Base-by-base conservation (phyloP, 1,140 invertebrate species). In the Lycorma delicatula region DNA sequence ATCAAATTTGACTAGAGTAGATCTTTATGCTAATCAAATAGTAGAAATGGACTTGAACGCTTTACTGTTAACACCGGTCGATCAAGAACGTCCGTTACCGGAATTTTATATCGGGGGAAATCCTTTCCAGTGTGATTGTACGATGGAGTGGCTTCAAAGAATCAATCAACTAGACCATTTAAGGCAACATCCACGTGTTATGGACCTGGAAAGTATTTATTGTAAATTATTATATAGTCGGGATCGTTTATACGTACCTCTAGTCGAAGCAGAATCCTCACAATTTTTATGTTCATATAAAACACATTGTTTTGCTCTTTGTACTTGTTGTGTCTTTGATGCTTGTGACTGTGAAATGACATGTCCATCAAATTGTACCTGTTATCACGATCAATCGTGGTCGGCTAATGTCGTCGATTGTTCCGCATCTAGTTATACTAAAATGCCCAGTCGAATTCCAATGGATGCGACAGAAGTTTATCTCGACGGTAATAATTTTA, bases 281-380 rank as follows among this genome's bases (percentile, higher is more conserved):
- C 89, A 94, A 72, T 95, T 95, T 74, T 77, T 95, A 47, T 96
- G 92, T 76, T 83, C 84, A 46, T 95, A 96, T 74, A 88, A 91
- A 72, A 88, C 88, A 7, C 92, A 94, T 67, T 96, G 92, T 75
- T 94, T 93, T 70, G 85, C 89, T 3, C 77, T 93, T 36, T 94
- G 92, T 67, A 90, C 94, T 69, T 95, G 92, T 76, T 96, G 92
- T 72, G 91, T 93, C 72, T 94, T 93, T 72, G 91, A 93, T 70
- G 90, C 91, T 49, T 95, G 92, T 75, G 91, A 93, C 76, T 94
- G 91, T 75, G 89, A 93, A 79, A 93, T 93, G 91, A 93, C 87
- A 49, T 96, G 92, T 71, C 92, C 92, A 13, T 84, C 82, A 41
- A 93, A 94, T 71, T 96, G 92, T 74, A 91, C 88, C 16, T 95